Evolutionary conservation across 1,140 invertebrate species (phyloP).

Genomic region (Cydia strobilella): DNA sequence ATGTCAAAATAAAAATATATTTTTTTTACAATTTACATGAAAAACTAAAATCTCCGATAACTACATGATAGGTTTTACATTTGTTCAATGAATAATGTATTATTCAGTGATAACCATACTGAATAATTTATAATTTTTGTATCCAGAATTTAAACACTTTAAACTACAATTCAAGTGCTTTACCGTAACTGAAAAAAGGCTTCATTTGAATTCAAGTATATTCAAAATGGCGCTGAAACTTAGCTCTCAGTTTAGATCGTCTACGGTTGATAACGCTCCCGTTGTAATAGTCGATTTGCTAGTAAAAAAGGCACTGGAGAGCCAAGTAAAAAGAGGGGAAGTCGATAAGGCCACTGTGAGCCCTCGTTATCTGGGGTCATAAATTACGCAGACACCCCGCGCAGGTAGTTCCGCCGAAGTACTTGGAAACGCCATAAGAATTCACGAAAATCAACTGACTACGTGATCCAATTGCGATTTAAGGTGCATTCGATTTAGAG

Average conservation of each 20-base stretch:
- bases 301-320: constrained; percentile 68
- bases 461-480: constrained; percentile 79
- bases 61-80: no score
- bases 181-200: background rate
- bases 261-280: constrained; percentile 61
- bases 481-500: constrained; percentile 68
- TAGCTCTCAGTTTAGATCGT: constrained; percentile 47
- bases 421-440: constrained; percentile 64
- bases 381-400: constrained; percentile 75
- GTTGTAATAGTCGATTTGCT: constrained; percentile 71
- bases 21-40: no score
- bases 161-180: background rate
- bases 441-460: constrained; percentile 70
- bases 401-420: constrained; percentile 62
- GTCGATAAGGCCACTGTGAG: constrained; percentile 73
- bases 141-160: background rate
- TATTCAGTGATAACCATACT: no score
- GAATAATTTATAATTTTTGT: no score
- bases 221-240: constrained; percentile 42
- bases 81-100: no score
- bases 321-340: constrained; percentile 63
- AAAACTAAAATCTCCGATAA: no score
- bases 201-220: constrained; percentile 11
- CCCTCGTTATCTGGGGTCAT: constrained; percentile 76
- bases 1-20: no score